phyloP scores from a whole-genome alignment of 2,888 invertebrate species.

The Sphecodes monilicornis region DNA sequence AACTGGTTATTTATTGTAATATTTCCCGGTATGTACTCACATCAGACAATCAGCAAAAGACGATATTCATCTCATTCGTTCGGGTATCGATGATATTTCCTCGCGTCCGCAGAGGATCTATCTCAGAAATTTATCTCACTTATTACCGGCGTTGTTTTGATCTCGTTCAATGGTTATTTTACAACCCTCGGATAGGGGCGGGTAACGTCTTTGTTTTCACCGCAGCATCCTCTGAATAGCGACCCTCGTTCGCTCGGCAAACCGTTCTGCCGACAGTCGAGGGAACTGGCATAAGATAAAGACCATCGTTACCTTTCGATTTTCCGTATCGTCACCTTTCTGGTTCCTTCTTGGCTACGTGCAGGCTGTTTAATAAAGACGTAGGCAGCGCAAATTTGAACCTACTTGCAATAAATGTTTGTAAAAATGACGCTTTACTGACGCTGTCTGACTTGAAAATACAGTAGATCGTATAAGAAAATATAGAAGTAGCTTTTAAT shows the following conservation, averaged over 20 bases:
- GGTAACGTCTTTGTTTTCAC: conserved; percentile 84
- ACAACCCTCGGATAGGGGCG: conserved; percentile 81
- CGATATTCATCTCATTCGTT: conserved; percentile 36
- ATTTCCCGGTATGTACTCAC: conserved; percentile 19
- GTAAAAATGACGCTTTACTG: not conserved
- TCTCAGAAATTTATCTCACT: conserved; percentile 80
- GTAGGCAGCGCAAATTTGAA: not conserved
- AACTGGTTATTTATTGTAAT: conserved; percentile 56
- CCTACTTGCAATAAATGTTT: not conserved
- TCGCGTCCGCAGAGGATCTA: conserved; percentile 71
- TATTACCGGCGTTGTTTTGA: conserved; percentile 76
- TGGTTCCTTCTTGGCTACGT: not conserved
- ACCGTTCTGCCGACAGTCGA: conserved; percentile 37
- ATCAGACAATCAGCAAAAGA: not conserved
- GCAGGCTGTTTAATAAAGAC: not conserved
- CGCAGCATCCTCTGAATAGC: conserved; percentile 73
- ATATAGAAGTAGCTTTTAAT: too few species aligned
- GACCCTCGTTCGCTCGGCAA: conserved; percentile 48
- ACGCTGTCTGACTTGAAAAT: not conserved
- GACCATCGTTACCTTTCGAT: conserved; percentile 67
- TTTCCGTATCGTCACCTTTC: conserved; percentile 59
- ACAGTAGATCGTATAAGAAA: too few species aligned
- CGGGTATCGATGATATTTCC: conserved; percentile 75
- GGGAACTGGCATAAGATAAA: conserved; percentile 66
- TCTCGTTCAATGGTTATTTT: conserved; percentile 83